Base-by-base conservation (phyloP, 2,113 vertebrate genomes). In the Scopus umbretta region DNA sequence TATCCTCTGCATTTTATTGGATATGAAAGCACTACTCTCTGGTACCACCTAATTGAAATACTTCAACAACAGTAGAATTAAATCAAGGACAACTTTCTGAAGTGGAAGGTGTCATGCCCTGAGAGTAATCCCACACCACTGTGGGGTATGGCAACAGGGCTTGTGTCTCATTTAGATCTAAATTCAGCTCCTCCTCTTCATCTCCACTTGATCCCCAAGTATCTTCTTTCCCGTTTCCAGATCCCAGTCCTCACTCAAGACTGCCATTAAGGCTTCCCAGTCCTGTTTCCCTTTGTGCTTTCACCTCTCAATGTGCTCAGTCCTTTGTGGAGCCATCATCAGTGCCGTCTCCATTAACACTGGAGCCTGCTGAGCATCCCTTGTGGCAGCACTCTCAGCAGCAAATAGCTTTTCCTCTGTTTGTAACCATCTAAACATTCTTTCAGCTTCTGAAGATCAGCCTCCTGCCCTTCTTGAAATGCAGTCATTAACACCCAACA, bases 81-180 rank as follows among this genome's bases (percentile, higher is more conserved):
- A 72, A 80, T 42, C 10, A 82, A 61, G 36, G 16, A 8, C 27
- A 85, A 15, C 18, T 55, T 92, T 71, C 47, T 59, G 19, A 71
- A 84, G 21, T 19, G 50, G 21, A 6, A 40, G 6, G 17, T 27
- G 12, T 7, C 27, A 58, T 26, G 29, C 5, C 34, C 38, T 38
- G 10, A 58, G 21, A 26, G 6, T 7, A 65, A 4, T 5, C 3
- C 21, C 6, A 50, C 7, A 6, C 8, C 2, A 82, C 9, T 2
- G 2, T 2, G 4, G 6, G 2, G 32, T 8, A 29, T 30, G 8
- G 18, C 3, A 4, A 26, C 45, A 27, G 16, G 29, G 3, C 4
- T 72, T 75, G 1, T 20, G 16, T 29, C 15, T 85, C 7, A 5
- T 65, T 34, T 78, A 7, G 10, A 6, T 66, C 34, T 66, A 12